Base-by-base conservation (phyloP, 2,888 invertebrate genomes). In the Branchinecta sandiegonensis region DNA sequence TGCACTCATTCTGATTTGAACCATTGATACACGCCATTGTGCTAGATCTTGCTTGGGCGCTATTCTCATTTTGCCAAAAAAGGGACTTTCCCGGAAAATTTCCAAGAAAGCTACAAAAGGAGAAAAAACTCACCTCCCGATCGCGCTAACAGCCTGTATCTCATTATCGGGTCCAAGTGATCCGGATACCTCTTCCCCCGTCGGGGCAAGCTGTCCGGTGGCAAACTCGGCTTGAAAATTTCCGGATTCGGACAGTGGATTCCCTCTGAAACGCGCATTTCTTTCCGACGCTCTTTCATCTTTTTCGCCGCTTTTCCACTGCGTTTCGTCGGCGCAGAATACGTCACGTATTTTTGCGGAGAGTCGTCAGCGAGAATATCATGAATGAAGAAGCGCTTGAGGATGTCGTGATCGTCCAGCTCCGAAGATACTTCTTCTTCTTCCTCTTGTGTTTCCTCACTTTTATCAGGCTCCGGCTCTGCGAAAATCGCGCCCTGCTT, bases 161-260 rank as follows among this genome's bases (percentile, higher is more conserved):
- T 67, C 13, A 67, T 67, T 14, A 69, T 65, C 46, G 69, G 69
- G 50, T 69, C 69, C n/a, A 69, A 17, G 56, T 69, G 69, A 50
- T 65, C 65, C 7, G 69, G 69, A 48, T 56, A 69, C 5, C 69
- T 63, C 67, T 69, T 69, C 23, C 48, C 67, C 17, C 56, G n/a
- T 56, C 56, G 56, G 14, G 56, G 56, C n/a, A 56, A 14, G 9
- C 17, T 56, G 14, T 17, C 56, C 11, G 8, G n/a, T n/a, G 56
- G n/a, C 14, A 56, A 14, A 56, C 8, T 56, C 17, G 56, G 56
- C 17, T n/a, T 8, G n/a, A 56, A 56, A 56, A 17, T 56, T 56
- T n/a, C 56, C 8, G 56, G 56, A 56, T 56, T 17, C 9, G 56
- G 56, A 56, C 56, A 56, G 17, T 14, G 8, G 17, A 17, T 56